Percentiles rank a stretch among this genome's conserved stretches.
Conservation (phyloP, 2,888 invertebrate species). For the Herminia tarsipennalis region DNA sequence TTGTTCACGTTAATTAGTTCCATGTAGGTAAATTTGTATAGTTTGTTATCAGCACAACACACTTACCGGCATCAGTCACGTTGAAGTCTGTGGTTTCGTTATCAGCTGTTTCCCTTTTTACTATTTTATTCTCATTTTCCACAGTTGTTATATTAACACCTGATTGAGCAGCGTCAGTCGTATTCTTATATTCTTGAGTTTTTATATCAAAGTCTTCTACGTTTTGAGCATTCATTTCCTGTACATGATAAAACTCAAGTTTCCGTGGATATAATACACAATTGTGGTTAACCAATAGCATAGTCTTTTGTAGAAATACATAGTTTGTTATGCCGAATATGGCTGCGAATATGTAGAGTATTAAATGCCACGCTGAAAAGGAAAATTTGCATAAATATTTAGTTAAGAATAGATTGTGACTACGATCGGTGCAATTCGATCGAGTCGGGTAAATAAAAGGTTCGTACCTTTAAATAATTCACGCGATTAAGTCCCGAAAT, state of each 20-base stretch:
- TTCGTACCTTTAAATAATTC: too few species aligned
- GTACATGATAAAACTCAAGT: constrained; percentile 62
- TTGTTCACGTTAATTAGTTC: background rate
- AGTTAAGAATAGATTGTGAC: too few species aligned
- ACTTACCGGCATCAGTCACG: constrained; percentile 51
- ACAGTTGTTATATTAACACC: constrained; percentile 27
- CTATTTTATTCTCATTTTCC: constrained; percentile 31
- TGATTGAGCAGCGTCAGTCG: constrained; percentile 50
- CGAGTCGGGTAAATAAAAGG: too few species aligned
- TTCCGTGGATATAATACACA: constrained; percentile 68
- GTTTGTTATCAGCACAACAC: background rate
- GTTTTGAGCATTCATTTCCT: constrained; percentile 40
- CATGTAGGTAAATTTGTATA: background rate
- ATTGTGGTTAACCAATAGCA: constrained; percentile 64
- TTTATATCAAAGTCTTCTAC: constrained; percentile 23
- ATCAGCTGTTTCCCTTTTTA: constrained; percentile 47
- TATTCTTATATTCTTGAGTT: constrained; percentile 21
- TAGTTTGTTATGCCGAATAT: constrained; percentile 72
- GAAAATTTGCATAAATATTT: constrained; percentile 6
- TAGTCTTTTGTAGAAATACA: constrained; percentile 69
- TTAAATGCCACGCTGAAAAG: constrained; percentile 73
- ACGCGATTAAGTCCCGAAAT: too few species aligned
- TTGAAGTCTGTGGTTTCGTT: constrained; percentile 43
- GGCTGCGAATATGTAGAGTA: constrained; percentile 65
- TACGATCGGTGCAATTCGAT: too few species aligned